Evolutionary conservation across 2,113 vertebrate genomes (phyloP), one percentile per base, ranked within the genome.

Genomic region (Colaptes auratus): DNA sequence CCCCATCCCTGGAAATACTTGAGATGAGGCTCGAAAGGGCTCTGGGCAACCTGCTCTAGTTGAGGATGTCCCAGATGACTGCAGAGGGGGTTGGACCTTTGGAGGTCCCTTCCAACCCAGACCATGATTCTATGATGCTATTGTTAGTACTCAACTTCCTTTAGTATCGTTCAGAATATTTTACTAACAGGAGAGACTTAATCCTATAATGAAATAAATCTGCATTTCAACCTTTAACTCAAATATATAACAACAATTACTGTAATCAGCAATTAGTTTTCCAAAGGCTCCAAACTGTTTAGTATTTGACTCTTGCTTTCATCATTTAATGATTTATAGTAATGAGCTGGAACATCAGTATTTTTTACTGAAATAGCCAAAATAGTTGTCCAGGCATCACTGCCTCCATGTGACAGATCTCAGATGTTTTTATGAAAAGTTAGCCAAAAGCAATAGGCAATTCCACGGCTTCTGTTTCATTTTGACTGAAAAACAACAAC

Each of bases 401-500:
- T 94, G 92, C 84, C 90, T 88, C 94, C 78, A 33, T 88, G 88
- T 96, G 88, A 97, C 91, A 97, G 60, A 95, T 89, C 89, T 97
- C 96, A 96, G 91, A 96, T 96, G 95, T 82, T 95, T 86, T 71
- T 35, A 64, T 71, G 72, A 79, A 39, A 73, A 95, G 82, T 69
- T 90, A 91, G 96, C 91, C 92, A 97, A 98, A 90, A 97, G 88
- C 96, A 96, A 97, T 67, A 97, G 82, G 77, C 92, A 66, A 95
- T 90, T 89, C 88, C 88, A 97, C 92, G 77, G 56, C 93, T 96
- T 96, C 86, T 95, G 91, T 86, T 94, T 92, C 78, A 72, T 82
- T 96, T 95, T 88, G 88, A 93, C 95, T 88, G 93, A 82, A 96
- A 96, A 97, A 97, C 89, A 97, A 93, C 92, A 97, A 96, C 82